Base-by-base conservation (phyloP, 2,888 invertebrate genomes). In the Xanthia togata region DNA sequence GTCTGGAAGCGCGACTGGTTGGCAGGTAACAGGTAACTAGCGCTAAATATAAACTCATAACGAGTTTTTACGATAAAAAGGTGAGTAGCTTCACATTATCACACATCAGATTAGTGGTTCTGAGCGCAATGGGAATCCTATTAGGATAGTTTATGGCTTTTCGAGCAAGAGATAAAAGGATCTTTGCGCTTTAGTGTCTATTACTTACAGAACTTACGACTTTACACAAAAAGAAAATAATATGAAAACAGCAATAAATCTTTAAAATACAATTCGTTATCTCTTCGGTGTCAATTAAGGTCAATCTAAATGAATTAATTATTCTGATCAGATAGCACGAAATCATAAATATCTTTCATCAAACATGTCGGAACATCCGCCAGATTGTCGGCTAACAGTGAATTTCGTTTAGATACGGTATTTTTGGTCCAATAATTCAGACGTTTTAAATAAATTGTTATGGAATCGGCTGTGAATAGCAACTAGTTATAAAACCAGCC, bases 1-100 rank as follows among this genome's bases (percentile, higher is more conserved):
- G 87, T 89, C 89, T 81, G 90, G 90, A 90, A 86, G 84, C 88
- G 76, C 89, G 90, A 91, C 92, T 87, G 91, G 93, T 92, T 89
- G 91, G 85, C 92, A 91, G 92, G 91, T 90, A 90, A 86, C 83
- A n/a, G n/a, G n/a, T n/a, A n/a, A 78, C 89, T 86, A 88, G 81
- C 71, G 90, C 90, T 93, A 92, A 91, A 93, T 92, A 93, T 93
- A 93, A 91, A 89, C 90, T 87, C 87, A 85, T 87, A 91, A 90
- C 90, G 79, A 90, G 89, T 89, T 89, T 76, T 78, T 81, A 81
- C 79, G 75, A 78, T 78, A 89, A 88, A 82, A 83, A 79, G 50
- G 62, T 68, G 67, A 82, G 78, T 74, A 73, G 69, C 74, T 83
- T 76, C 74, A 75, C 80, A 75, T 83, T 81, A 87, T 78, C 76